Evolutionary conservation across 1,140 invertebrate species (phyloP).

Genomic region (Lepidurus packardi): DNA sequence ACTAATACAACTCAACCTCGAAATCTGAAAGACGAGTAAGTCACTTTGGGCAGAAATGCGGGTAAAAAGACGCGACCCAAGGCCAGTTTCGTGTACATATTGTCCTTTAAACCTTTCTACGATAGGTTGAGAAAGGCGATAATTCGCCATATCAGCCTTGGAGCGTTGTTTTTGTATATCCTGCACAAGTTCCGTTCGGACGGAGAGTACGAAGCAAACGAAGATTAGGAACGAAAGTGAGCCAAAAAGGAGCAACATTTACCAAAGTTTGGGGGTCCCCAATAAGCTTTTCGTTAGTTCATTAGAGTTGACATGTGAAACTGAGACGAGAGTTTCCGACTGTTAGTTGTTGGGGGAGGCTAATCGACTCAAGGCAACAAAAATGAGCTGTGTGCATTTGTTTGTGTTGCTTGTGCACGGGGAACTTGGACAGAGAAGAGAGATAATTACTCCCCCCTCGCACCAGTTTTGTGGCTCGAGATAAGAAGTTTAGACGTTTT

Average conservation of each 20-base stretch:
- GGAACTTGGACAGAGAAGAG: not conserved
- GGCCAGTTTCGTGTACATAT: no score
- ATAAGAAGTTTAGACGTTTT: not conserved
- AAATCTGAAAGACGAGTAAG: no score
- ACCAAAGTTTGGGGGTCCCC: not conserved
- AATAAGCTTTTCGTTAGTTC: not conserved
- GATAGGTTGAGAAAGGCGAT: no score
- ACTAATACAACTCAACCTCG: no score
- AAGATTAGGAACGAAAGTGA: not conserved
- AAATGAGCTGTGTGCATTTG: not conserved
- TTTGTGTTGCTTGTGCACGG: not conserved
- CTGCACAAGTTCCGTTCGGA: no score
- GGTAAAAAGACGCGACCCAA: no score
- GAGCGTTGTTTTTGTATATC: no score
- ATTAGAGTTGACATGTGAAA: slow-evolving; percentile 19
- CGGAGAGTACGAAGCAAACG: not conserved
- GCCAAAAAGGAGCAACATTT: not conserved
- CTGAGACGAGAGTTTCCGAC: not conserved
- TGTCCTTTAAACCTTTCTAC: no score
- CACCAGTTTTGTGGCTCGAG: not conserved
- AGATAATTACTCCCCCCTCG: slow-evolving; percentile 8
- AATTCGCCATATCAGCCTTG: no score
- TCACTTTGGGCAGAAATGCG: no score
- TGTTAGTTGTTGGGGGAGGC: not conserved
- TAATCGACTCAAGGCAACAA: slow-evolving; percentile 1